Evolutionary conservation across 2,113 vertebrate species (phyloP).

Genomic region (Prionailurus bengalensis): DNA sequence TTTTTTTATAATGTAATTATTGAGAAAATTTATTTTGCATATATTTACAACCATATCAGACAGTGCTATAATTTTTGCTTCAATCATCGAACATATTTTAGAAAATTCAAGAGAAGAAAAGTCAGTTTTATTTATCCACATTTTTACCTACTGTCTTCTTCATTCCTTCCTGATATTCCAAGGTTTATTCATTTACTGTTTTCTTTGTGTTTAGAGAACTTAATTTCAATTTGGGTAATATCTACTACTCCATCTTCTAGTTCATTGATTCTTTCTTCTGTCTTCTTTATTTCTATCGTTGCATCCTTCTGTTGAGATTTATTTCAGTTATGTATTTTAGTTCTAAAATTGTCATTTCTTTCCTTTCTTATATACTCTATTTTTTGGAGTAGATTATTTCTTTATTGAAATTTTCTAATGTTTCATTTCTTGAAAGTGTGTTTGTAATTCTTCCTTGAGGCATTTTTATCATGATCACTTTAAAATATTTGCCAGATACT

Average conservation of each 20-base stretch:
- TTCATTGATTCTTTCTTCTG: background rate
- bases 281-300: background rate
- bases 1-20: background rate
- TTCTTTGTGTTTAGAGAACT: background rate
- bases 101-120: background rate
- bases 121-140: background rate
- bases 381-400: background rate
- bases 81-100: background rate
- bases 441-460: background rate
- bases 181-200: background rate
- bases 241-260: background rate
- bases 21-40: background rate
- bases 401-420: background rate
- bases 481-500: background rate
- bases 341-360: background rate
- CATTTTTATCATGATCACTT: background rate
- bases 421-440: background rate
- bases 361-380: background rate
- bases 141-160: background rate
- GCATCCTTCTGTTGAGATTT: background rate
- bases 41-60: background rate
- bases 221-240: background rate
- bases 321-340: background rate
- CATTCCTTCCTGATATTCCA: background rate
- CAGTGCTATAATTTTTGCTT: background rate